phyloP scores from a whole-genome alignment of 2,113 vertebrate species.

The Pholis gunnellus region DNA sequence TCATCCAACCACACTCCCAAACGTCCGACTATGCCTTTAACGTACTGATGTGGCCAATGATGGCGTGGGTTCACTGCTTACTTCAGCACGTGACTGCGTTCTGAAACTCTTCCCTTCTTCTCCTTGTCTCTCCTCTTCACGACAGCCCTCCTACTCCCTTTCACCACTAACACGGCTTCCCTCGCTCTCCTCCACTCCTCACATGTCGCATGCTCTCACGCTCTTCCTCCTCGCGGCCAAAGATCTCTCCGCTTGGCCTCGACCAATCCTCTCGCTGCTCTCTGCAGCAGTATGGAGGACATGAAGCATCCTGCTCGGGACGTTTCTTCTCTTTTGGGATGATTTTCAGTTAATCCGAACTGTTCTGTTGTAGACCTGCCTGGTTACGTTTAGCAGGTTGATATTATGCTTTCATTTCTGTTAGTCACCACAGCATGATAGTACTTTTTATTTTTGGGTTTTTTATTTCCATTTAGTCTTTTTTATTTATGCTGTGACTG shows the following conservation, averaged over 20 bases:
- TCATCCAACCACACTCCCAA: background rate
- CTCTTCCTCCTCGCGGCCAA: conserved; percentile 18
- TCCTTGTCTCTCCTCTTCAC: conserved; percentile 50
- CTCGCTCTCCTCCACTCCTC: conserved; percentile 45
- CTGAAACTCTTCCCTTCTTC: conserved; percentile 41
- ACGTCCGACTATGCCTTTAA: background rate
- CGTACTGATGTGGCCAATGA: background rate
- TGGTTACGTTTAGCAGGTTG: background rate
- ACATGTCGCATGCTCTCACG: conserved; percentile 44
- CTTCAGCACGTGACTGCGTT: conserved; percentile 21
- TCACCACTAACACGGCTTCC: conserved; percentile 56
- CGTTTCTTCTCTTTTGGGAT: background rate
- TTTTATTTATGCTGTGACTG: background rate
- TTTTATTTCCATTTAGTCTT: background rate
- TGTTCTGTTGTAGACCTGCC: background rate
- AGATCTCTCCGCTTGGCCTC: background rate
- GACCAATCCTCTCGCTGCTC: background rate
- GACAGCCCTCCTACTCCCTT: conserved; percentile 51
- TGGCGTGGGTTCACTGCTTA: background rate
- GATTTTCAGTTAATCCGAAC: background rate
- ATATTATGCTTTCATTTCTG: background rate
- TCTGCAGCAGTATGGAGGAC: background rate
- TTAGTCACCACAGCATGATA: background rate
- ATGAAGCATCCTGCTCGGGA: background rate
- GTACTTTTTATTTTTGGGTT: background rate